Evolutionary conservation across 2,888 invertebrate species (phyloP).

Genomic region (Xanthorhoe spadicearia): DNA sequence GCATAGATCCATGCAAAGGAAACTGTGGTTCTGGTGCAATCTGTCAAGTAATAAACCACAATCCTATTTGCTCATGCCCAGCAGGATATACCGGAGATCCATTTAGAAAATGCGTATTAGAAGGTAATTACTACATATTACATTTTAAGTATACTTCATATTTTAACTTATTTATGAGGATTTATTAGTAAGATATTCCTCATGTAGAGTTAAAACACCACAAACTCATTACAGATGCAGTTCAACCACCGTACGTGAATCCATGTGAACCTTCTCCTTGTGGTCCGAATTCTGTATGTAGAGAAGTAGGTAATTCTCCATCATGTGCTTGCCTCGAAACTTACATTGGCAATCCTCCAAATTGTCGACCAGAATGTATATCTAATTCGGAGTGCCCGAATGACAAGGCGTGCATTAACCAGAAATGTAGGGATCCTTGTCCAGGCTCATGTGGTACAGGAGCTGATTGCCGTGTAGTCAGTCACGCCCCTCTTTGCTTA

Average conservation of each 20-base stretch:
- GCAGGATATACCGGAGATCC: conserved; percentile 89
- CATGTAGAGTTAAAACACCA: not conserved
- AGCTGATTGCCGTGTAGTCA: conserved; percentile 89
- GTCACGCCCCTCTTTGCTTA: conserved; percentile 90
- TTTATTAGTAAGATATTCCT: no score
- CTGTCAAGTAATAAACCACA: conserved; percentile 90
- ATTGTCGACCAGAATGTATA: conserved; percentile 90
- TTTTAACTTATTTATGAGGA: no score
- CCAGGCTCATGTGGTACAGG: conserved; percentile 89
- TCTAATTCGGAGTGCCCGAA: conserved; percentile 90
- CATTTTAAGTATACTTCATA: no score
- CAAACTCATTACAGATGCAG: conserved; percentile 58
- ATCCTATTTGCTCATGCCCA: conserved; percentile 89
- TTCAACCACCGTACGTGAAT: conserved; percentile 64
- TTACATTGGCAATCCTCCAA: conserved; percentile 88
- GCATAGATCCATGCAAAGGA: conserved; percentile 89
- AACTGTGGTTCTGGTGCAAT: conserved; percentile 89
- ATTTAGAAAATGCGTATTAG: conserved; percentile 86
- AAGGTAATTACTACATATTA: conserved; percentile 82
- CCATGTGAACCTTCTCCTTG: conserved; percentile 91
- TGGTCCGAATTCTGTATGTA: conserved; percentile 88
- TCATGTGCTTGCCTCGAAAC: conserved; percentile 90
- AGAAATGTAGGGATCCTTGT: conserved; percentile 90
- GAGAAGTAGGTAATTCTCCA: conserved; percentile 85
- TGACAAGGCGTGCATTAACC: conserved; percentile 88